phyloP scores from a whole-genome alignment of 2,888 invertebrate genomes.

The Leptopilina drosophilae region DNA sequence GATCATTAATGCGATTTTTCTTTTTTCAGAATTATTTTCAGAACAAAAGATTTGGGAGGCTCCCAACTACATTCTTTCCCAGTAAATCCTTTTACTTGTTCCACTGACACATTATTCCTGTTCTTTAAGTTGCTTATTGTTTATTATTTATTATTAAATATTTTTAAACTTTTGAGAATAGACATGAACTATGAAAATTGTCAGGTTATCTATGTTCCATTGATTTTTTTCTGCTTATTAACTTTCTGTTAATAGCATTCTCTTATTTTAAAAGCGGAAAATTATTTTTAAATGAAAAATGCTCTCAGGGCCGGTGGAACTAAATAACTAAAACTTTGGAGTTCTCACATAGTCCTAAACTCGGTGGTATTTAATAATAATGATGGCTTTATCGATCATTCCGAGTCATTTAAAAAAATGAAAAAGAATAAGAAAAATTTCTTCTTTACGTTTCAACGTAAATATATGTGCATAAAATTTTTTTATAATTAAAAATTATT shows the following conservation, averaged over 20 bases:
- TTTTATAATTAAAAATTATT: too few species aligned
- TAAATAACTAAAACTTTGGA: too few species aligned
- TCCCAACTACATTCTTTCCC: conserved; percentile 7
- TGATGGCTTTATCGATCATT: too few species aligned
- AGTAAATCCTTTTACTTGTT: neutral
- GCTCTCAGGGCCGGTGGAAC: too few species aligned
- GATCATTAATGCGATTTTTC: neutral
- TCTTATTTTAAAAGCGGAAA: neutral
- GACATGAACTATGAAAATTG: neutral
- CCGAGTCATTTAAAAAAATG: too few species aligned
- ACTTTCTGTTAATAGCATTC: too few species aligned
- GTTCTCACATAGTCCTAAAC: too few species aligned
- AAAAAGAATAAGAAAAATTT: too few species aligned
- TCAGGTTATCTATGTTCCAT: neutral
- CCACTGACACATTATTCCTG: neutral
- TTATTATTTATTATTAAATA: neutral
- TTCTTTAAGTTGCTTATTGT: conserved; percentile 3
- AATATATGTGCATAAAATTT: too few species aligned
- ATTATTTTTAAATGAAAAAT: too few species aligned
- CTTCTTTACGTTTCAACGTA: too few species aligned
- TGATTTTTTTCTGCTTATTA: neutral
- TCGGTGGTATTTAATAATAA: too few species aligned
- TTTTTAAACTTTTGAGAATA: neutral
- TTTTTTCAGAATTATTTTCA: conserved; percentile 19
- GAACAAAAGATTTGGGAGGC: neutral